Conservation (phyloP, 2,113 vertebrate species). For the Scytalopus superciliaris region DNA sequence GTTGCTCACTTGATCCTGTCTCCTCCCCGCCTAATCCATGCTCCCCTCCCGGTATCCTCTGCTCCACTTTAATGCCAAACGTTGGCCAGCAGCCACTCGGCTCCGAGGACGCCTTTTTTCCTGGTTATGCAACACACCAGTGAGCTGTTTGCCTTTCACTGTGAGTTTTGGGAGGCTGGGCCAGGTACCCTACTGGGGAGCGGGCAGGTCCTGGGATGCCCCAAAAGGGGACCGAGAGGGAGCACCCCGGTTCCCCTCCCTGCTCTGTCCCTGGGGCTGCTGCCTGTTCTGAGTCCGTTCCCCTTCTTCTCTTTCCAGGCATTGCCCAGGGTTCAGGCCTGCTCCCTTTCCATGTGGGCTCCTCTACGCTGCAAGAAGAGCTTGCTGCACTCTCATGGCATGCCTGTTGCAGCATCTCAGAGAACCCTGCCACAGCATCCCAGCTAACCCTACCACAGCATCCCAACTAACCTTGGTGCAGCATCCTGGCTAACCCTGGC, state of each 20-base stretch:
- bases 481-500: neutral
- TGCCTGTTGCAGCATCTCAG: neutral
- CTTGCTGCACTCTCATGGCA: accelerated
- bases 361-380: neutral
- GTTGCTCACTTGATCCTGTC: slow-evolving; percentile 35
- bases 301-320: neutral
- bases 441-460: neutral
- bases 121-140: neutral
- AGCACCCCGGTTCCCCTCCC: accelerated
- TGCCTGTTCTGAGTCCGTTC: accelerated
- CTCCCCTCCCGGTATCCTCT: slow-evolving; percentile 20
- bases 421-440: neutral
- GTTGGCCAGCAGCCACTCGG: slow-evolving; percentile 38
- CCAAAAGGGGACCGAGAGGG: accelerated
- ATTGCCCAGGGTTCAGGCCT: neutral
- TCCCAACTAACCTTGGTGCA: neutral
- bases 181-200: neutral
- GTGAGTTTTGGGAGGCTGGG: neutral
- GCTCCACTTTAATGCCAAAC: slow-evolving; percentile 18
- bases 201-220: neutral
- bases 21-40: neutral
- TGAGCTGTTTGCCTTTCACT: neutral
- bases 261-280: neutral
- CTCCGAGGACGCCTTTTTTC: neutral
- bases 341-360: neutral